Percentiles rank a stretch among this genome's conserved stretches.
phyloP scores from a whole-genome alignment of 2,888 invertebrate species.

The Marronus borbonicus region DNA sequence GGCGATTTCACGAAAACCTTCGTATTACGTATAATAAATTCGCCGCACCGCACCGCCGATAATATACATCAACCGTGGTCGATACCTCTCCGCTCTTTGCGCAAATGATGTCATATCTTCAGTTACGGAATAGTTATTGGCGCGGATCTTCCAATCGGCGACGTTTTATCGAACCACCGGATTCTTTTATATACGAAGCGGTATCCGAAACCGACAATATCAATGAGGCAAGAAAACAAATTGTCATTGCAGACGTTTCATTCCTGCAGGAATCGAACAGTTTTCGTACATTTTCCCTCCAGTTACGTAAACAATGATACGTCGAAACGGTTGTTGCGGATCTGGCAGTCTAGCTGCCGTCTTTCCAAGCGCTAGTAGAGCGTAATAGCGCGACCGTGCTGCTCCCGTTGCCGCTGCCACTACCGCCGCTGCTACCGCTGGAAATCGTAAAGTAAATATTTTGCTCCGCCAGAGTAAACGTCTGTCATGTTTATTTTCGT shows the following conservation, averaged over 20 bases:
- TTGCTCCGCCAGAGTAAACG: slow-evolving; percentile 17
- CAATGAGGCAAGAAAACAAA: slow-evolving; percentile 66
- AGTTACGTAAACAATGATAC: slow-evolving; percentile 43
- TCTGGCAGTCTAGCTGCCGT: not conserved
- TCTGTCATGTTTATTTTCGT: slow-evolving; percentile 36
- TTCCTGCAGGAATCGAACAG: slow-evolving; percentile 50
- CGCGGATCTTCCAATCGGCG: not conserved
- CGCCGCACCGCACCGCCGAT: slow-evolving; percentile 5
- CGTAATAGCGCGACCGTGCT: not conserved
- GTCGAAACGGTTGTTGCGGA: slow-evolving; percentile 18
- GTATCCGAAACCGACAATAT: slow-evolving; percentile 60
- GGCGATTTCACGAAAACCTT: not conserved
- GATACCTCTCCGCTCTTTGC: slow-evolving; percentile 6
- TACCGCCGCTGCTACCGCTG: not conserved
- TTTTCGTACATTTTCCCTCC: slow-evolving; percentile 48
- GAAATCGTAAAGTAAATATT: slow-evolving; percentile 46
- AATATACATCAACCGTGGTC: slow-evolving; percentile 25
- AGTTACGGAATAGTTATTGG: slow-evolving; percentile 33
- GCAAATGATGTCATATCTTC: slow-evolving; percentile 37
- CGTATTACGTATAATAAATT: slow-evolving; percentile 17
- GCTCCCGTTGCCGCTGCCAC: no score
- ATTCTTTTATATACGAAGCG: slow-evolving; percentile 52
- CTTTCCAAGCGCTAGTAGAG: not conserved
- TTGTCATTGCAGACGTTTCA: slow-evolving; percentile 62
- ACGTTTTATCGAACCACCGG: not conserved